Conservation (phyloP, 2,888 invertebrate genomes). For the Aleiodes leptofemur region DNA sequence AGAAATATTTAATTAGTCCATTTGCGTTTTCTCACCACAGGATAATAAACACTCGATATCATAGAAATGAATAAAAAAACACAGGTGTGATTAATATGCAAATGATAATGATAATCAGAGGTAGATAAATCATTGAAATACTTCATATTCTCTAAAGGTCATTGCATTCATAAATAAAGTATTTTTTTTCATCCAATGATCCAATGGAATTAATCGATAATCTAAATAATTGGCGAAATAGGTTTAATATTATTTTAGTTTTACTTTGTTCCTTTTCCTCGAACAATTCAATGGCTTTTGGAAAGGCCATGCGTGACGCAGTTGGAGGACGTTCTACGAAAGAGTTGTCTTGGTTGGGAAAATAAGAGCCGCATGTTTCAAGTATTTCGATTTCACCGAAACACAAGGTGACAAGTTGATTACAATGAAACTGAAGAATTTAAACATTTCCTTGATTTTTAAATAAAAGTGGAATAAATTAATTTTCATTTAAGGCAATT, state of each 20-base stretch:
- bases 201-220: too few relatives aligned
- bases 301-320: background rate
- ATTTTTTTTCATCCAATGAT: too few relatives aligned
- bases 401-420: slow-evolving; percentile 25
- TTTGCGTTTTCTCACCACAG: too few relatives aligned
- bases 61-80: too few relatives aligned
- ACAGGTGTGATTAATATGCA: too few relatives aligned
- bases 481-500: background rate
- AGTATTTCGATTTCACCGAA: slow-evolving; percentile 34
- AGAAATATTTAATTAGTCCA: too few relatives aligned
- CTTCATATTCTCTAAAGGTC: too few relatives aligned
- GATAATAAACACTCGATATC: too few relatives aligned
- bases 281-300: background rate
- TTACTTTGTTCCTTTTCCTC: background rate
- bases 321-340: slow-evolving; percentile 7
- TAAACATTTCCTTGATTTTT: background rate
- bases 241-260: background rate
- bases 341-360: slow-evolving; percentile 3
- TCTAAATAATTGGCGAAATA: too few relatives aligned
- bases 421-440: background rate
- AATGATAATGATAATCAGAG: too few relatives aligned
- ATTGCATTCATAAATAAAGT: too few relatives aligned
- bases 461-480: background rate
- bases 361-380: background rate
- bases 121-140: too few relatives aligned